Conservation (phyloP, 2,797 vertebrate genomes). For the Liasis olivaceus region DNA sequence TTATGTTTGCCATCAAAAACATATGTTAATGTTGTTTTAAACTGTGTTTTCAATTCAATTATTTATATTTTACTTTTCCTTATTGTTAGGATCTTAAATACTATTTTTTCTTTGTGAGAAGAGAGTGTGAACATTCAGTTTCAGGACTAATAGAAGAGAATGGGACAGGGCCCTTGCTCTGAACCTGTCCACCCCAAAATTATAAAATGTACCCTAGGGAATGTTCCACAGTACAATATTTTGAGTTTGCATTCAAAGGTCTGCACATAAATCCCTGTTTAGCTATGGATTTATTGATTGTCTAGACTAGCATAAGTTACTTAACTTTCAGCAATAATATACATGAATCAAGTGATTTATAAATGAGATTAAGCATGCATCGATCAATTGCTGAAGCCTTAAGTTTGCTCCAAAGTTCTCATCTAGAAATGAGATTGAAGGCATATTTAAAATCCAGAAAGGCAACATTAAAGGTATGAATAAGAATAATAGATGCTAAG, state of each 20-base stretch:
- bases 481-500: neutral
- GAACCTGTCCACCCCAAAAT: neutral
- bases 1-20: neutral
- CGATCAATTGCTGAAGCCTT: neutral
- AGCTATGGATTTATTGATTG: neutral
- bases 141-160: neutral
- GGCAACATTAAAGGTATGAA: neutral
- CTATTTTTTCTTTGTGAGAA: neutral
- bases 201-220: neutral
- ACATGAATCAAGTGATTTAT: neutral
- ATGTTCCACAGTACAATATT: neutral
- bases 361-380: neutral
- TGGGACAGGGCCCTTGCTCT: neutral
- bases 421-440: neutral
- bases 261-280: neutral
- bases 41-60: neutral
- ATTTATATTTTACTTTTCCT: neutral
- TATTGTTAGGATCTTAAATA: neutral
- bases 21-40: neutral
- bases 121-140: neutral
- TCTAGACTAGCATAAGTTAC: neutral
- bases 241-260: neutral
- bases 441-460: neutral
- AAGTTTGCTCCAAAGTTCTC: neutral
- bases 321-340: neutral